Conservation (phyloP, 2,797 vertebrate species). For the Chaetodon trifasciatus region DNA sequence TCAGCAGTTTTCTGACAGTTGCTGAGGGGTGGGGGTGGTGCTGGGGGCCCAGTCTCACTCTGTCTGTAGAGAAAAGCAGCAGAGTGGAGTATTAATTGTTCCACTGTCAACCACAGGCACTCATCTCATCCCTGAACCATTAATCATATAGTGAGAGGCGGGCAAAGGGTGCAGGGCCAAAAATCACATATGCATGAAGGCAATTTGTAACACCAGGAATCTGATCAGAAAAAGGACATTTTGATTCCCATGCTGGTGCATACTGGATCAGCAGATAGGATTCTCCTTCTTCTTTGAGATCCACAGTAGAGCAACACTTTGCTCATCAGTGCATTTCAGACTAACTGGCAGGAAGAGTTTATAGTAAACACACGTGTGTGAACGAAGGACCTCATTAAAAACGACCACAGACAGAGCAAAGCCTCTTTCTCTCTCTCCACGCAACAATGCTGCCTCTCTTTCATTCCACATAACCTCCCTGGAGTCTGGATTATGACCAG, state of each 20-base stretch:
- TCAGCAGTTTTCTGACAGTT: constrained; percentile 56
- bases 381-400: constrained; percentile 60
- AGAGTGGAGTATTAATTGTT: constrained; percentile 66
- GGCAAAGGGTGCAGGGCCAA: constrained; percentile 20
- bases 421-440: constrained; percentile 32
- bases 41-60: constrained; percentile 38
- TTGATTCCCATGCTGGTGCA: background rate
- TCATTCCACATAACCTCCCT: constrained; percentile 44
- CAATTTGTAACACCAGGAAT: constrained; percentile 49
- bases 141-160: constrained; percentile 63
- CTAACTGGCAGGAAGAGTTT: constrained; percentile 46
- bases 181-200: constrained; percentile 61
- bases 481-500: constrained; percentile 52
- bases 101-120: constrained; percentile 53
- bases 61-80: constrained; percentile 47
- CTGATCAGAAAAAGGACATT: constrained; percentile 30
- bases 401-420: constrained; percentile 38
- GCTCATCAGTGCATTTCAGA: constrained; percentile 46
- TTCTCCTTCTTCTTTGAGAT: background rate
- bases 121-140: constrained; percentile 56
- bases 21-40: background rate
- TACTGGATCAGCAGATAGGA: background rate
- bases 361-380: constrained; percentile 53
- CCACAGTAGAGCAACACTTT: constrained; percentile 19
- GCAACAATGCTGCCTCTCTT: constrained; percentile 63